Conservation (phyloP, 1,140 invertebrate species). For the Parasteatoda tepidariorum region DNA sequence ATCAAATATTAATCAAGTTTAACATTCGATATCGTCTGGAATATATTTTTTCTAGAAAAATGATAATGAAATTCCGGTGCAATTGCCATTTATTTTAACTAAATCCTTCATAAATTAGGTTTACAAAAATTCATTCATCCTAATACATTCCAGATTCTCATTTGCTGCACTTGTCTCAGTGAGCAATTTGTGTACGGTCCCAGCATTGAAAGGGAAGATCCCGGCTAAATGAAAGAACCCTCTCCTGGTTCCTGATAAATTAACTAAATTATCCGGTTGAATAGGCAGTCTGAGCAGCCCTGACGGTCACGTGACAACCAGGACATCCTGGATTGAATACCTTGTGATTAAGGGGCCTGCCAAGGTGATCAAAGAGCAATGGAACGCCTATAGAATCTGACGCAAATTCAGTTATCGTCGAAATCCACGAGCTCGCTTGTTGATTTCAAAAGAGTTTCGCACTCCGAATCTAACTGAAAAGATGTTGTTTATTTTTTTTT, state of each 20-base stretch:
- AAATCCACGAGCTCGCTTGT: background rate
- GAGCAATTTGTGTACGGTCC: constrained; percentile 1
- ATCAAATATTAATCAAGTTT: too few species aligned
- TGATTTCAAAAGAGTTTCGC: background rate
- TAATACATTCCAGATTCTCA: too few species aligned
- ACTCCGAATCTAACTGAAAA: background rate
- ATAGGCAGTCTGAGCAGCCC: constrained; percentile 47
- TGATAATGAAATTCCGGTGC: too few species aligned
- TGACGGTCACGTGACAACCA: constrained; percentile 46
- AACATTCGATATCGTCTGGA: too few species aligned
- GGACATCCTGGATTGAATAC: constrained; percentile 36
- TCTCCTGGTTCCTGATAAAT: constrained; percentile 10
- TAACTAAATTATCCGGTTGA: constrained; percentile 51
- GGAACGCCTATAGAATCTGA: background rate
- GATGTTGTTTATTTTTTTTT: constrained; percentile 12
- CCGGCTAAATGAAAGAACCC: constrained; percentile 20
- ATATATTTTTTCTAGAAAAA: too few species aligned
- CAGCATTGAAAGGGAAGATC: background rate
- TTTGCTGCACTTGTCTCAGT: too few species aligned
- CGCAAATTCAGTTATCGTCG: background rate
- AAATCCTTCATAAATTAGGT: too few species aligned
- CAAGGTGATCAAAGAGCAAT: constrained; percentile 54
- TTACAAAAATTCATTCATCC: too few species aligned
- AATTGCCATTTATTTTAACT: too few species aligned
- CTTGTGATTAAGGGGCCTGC: constrained; percentile 52